These are phyloP conservation scores for Pontoporia blainvillei DNA, from an alignment of 2,113 vertebrate genomes.

Conservation along the genomic window DNA sequence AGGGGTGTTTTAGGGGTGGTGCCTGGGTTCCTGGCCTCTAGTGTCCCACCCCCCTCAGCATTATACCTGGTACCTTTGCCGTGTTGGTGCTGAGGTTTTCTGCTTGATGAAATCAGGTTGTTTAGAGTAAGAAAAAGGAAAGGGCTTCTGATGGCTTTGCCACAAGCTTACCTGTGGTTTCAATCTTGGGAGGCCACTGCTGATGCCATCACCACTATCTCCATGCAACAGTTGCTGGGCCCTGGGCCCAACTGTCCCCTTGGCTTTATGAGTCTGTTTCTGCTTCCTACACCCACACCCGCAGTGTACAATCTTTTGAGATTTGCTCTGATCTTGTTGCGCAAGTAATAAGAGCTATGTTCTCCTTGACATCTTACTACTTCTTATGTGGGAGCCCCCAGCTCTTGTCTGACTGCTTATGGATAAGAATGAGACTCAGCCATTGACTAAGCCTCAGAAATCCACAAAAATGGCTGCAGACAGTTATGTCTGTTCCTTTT, in stretches of 20 bases:
- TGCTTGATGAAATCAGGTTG: background rate
- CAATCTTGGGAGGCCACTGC: background rate
- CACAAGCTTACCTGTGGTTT: constrained; percentile 19
- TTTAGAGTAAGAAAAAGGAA: background rate
- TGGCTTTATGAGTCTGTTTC: background rate
- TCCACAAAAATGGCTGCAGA: background rate
- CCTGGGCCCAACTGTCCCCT: background rate
- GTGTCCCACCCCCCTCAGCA: background rate
- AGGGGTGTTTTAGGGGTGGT: background rate
- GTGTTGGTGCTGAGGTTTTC: background rate
- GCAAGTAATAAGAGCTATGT: background rate
- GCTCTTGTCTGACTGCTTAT: background rate
- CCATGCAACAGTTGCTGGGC: background rate
- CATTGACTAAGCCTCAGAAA: background rate
- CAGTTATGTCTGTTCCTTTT: background rate
- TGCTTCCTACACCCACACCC: background rate
- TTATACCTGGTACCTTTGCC: background rate
- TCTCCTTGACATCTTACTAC: background rate
- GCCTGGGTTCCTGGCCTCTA: background rate
- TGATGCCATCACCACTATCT: background rate
- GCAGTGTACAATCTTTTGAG: background rate
- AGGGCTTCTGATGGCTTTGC: background rate
- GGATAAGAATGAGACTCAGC: background rate
- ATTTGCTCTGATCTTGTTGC: background rate
- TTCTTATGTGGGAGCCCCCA: background rate